These are phyloP conservation scores for Pardosa pseudoannulata DNA, from an alignment of 2,888 invertebrate genomes.

Conservation along the genomic window DNA sequence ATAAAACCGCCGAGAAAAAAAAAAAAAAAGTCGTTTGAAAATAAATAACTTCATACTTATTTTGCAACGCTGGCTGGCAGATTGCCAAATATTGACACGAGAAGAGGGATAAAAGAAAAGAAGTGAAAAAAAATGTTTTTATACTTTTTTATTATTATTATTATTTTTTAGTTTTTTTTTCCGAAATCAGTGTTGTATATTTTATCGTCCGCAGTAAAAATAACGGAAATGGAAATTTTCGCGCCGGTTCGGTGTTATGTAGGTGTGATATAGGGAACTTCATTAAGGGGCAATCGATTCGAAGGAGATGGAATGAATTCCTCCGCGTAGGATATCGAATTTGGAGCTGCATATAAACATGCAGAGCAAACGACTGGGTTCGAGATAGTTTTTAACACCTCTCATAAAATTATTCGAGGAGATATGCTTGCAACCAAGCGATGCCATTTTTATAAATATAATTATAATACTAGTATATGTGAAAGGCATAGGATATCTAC, in stretches of 20 bases:
- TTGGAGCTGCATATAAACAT: neutral
- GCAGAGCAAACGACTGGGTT: too few species aligned
- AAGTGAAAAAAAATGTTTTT: too few species aligned
- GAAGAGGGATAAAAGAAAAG: neutral
- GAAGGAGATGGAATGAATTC: neutral
- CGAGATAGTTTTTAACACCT: too few species aligned
- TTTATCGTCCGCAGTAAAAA: neutral
- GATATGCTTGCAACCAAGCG: too few species aligned
- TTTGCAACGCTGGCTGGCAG: neutral
- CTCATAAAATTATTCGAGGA: too few species aligned
- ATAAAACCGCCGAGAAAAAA: neutral
- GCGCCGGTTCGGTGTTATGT: neutral
- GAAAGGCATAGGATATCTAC: too few species aligned
- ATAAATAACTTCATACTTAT: neutral
- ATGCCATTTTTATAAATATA: too few species aligned
- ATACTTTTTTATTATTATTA: too few species aligned
- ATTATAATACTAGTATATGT: too few species aligned
- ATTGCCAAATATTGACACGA: neutral
- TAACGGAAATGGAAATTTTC: neutral
- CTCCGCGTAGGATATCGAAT: neutral
- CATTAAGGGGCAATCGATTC: neutral
- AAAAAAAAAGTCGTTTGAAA: neutral
- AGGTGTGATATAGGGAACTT: neutral
- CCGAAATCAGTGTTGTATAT: neutral
- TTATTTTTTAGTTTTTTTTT: neutral